A percentile compares a stretch with the other conserved stretches of the same genome.
phyloP scores from a whole-genome alignment of 1,140 invertebrate genomes.

The Calosoma granatense region DNA sequence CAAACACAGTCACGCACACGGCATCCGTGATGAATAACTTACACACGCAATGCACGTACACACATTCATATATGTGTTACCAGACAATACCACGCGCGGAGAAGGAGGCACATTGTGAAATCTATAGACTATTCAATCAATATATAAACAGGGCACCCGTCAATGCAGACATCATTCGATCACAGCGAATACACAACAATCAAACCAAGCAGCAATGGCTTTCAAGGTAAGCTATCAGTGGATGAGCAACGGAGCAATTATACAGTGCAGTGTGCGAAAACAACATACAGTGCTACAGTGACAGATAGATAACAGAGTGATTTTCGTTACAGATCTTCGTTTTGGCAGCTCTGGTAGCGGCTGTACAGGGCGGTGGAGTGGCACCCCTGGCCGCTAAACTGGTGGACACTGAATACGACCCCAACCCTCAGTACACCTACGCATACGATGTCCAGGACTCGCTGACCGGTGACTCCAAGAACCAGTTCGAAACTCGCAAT shows the following conservation, averaged over 20 bases:
- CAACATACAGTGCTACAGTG: no score
- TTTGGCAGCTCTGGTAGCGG: background rate
- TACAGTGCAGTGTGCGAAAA: background rate
- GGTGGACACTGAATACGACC: conserved; percentile 33
- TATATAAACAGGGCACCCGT: background rate
- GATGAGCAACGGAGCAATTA: background rate
- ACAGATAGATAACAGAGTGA: background rate
- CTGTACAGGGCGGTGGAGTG: conserved; percentile 10
- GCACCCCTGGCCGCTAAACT: conserved; percentile 32
- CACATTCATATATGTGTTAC: background rate
- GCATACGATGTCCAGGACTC: conserved; percentile 37
- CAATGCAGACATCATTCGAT: background rate
- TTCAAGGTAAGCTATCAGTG: background rate
- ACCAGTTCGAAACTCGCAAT: conserved; percentile 29
- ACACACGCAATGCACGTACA: background rate
- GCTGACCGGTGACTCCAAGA: conserved; percentile 36
- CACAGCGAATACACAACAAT: conserved; percentile 3
- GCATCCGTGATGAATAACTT: background rate
- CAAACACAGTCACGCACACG: no score
- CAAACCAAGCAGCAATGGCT: background rate
- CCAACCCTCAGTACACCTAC: conserved; percentile 41
- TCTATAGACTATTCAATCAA: no score
- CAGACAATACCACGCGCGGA: no score
- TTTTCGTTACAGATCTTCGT: background rate
- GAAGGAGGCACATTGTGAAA: background rate